Conservation (phyloP, 37 sponge, comb jelly and placozoan genomes). For the Geodia barretti region DNA sequence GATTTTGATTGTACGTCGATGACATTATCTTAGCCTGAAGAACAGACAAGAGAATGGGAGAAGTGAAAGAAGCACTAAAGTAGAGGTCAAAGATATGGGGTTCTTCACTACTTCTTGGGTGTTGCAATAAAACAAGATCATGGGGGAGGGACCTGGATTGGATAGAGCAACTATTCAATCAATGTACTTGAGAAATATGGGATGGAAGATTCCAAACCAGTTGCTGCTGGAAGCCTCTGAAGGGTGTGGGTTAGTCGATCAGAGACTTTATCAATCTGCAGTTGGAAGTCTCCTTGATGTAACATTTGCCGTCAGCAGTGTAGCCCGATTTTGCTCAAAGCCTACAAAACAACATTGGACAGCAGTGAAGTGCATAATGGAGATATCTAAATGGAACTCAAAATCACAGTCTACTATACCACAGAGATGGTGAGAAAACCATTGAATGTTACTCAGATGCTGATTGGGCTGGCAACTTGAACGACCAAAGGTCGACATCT, state of each 20-base stretch:
- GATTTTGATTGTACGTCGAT: slow-evolving; percentile 49
- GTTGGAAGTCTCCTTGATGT: slow-evolving; percentile 55
- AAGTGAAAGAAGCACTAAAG: slow-evolving; percentile 40
- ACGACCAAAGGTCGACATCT: slow-evolving; percentile 24
- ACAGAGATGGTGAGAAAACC: too few species aligned
- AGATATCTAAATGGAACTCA: slow-evolving; percentile 40
- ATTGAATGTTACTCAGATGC: slow-evolving; percentile 58
- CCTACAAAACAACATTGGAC: slow-evolving; percentile 40
- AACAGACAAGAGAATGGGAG: background rate
- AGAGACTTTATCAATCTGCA: slow-evolving; percentile 37
- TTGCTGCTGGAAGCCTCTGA: slow-evolving; percentile 34
- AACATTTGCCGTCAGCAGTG: slow-evolving; percentile 23
- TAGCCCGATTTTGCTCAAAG: slow-evolving; percentile 34
- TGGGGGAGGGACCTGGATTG: slow-evolving; percentile 52
- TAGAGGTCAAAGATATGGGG: slow-evolving; percentile 24
- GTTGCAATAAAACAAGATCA: slow-evolving; percentile 30
- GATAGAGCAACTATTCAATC: slow-evolving; percentile 49
- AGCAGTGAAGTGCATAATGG: slow-evolving; percentile 36
- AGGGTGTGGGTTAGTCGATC: slow-evolving; percentile 9
- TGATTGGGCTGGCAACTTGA: slow-evolving; percentile 46
- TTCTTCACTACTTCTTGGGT: slow-evolving; percentile 62
- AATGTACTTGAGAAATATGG: slow-evolving; percentile 49
- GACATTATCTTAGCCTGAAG: slow-evolving; percentile 32
- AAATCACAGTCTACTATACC: slow-evolving; percentile 6
- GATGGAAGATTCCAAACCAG: slow-evolving; percentile 53